Conservation (phyloP, 1,140 invertebrate species). For the Tenebrio molitor region DNA sequence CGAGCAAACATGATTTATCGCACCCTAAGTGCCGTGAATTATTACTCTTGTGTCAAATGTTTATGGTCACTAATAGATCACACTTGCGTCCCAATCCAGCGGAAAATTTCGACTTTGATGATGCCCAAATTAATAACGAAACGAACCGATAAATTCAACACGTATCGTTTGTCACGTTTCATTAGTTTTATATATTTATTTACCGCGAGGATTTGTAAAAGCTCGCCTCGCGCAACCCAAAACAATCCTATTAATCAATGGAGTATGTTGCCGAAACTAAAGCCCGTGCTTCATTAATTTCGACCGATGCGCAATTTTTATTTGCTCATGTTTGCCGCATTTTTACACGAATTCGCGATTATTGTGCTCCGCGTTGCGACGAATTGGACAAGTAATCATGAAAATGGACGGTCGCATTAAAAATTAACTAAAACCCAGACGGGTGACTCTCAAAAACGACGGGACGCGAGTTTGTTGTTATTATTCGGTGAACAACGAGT, state of each 20-base stretch:
- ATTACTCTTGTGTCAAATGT: constrained; percentile 14
- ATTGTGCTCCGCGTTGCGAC: too few species aligned
- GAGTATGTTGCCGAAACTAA: constrained; percentile 24
- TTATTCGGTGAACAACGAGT: too few species aligned
- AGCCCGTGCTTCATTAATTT: constrained; percentile 29
- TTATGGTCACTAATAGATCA: constrained; percentile 40
- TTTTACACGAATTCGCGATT: too few species aligned
- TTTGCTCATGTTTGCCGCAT: too few species aligned
- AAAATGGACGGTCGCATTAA: too few species aligned
- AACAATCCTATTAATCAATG: constrained; percentile 27
- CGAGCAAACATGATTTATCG: constrained; percentile 20
- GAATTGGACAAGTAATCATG: too few species aligned
- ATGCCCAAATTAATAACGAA: constrained; percentile 16
- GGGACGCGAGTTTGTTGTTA: too few species aligned
- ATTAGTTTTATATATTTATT: constrained; percentile 31
- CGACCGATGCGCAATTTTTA: background rate
- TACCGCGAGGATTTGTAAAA: constrained; percentile 14
- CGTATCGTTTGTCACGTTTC: constrained; percentile 8
- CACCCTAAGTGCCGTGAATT: constrained; percentile 9
- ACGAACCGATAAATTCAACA: background rate
- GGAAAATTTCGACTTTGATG: constrained; percentile 1
- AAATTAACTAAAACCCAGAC: too few species aligned
- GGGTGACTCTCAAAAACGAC: too few species aligned
- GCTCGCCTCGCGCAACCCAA: background rate
- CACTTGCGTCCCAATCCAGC: background rate